Percentiles rank a stretch among this genome's conserved stretches.
Evolutionary conservation across 2,113 vertebrate species (phyloP).

Genomic region (Columbina picui): DNA sequence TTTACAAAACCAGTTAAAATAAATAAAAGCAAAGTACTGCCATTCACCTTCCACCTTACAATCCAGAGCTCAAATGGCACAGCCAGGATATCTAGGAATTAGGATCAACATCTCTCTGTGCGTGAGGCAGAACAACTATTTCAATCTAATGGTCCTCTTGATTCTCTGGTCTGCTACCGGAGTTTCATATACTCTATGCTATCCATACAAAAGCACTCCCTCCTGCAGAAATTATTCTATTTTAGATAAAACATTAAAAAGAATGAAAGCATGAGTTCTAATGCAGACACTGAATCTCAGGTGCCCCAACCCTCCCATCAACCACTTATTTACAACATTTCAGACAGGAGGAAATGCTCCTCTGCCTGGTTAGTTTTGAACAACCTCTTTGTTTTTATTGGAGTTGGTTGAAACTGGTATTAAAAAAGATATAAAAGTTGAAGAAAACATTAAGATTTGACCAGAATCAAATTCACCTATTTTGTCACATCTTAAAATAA

Average conservation of each 20-base stretch:
- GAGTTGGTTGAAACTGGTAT: not conserved
- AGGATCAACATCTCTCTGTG: not conserved
- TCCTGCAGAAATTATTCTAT: not conserved
- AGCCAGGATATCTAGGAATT: not conserved
- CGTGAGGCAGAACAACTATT: not conserved
- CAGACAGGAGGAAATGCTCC: not conserved
- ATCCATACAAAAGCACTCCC: not conserved
- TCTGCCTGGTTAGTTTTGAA: not conserved
- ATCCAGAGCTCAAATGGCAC: not conserved
- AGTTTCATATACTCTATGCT: not conserved
- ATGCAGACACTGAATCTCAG: not conserved
- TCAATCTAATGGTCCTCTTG: not conserved
- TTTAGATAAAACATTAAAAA: not conserved
- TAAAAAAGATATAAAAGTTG: not conserved
- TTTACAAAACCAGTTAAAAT: not conserved
- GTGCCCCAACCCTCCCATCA: not conserved
- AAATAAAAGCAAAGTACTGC: not conserved
- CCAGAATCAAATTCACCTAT: not conserved
- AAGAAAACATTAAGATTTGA: not conserved
- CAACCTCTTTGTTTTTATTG: not conserved
- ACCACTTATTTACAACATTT: rapidly evolving
- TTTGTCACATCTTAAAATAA: not conserved
- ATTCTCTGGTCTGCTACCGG: not conserved
- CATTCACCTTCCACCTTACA: not conserved
- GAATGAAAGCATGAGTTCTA: not conserved